Percentiles rank a stretch among this genome's conserved stretches.
These are phyloP conservation scores for Formica exsecta DNA, from an alignment of 1,140 invertebrate genomes.

Conservation along the genomic window DNA sequence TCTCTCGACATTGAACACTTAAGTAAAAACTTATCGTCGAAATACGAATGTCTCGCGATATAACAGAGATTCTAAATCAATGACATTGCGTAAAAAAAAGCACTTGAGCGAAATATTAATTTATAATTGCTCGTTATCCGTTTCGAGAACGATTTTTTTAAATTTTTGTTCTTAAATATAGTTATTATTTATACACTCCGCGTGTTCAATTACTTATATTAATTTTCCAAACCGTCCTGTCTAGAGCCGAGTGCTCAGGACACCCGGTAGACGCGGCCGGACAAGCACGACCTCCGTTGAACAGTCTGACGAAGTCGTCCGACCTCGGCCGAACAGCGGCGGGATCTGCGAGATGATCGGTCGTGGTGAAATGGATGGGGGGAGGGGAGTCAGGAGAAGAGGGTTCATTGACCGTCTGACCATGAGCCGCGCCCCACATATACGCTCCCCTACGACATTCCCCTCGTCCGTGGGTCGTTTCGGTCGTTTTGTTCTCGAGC, in stretches of 20 bases:
- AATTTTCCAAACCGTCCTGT: neutral
- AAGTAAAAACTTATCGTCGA: neutral
- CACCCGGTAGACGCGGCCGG: conserved; percentile 60
- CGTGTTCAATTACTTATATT: no score
- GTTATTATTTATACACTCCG: no score
- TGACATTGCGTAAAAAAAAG: no score
- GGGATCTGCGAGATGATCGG: conserved; percentile 69
- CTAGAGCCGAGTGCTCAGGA: conserved; percentile 18
- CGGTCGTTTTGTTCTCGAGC: conserved; percentile 72
- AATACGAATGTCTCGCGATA: neutral
- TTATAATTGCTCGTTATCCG: no score
- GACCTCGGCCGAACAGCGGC: conserved; percentile 74
- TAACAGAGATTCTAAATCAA: no score
- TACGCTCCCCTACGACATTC: conserved; percentile 60
- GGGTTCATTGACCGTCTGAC: conserved; percentile 84
- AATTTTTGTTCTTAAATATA: no score
- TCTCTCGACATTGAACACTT: neutral
- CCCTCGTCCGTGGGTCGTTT: conserved; percentile 59
- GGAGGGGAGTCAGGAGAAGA: conserved; percentile 52
- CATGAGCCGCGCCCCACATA: conserved; percentile 85
- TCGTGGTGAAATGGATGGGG: conserved; percentile 61
- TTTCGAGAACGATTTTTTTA: no score
- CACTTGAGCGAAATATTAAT: no score
- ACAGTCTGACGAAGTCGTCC: conserved; percentile 69
- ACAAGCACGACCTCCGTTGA: conserved; percentile 67